Percentiles rank a stretch among this genome's conserved stretches.
Evolutionary conservation across 2,888 invertebrate genomes (phyloP).

Genomic region (Drosophila koepferae): DNA sequence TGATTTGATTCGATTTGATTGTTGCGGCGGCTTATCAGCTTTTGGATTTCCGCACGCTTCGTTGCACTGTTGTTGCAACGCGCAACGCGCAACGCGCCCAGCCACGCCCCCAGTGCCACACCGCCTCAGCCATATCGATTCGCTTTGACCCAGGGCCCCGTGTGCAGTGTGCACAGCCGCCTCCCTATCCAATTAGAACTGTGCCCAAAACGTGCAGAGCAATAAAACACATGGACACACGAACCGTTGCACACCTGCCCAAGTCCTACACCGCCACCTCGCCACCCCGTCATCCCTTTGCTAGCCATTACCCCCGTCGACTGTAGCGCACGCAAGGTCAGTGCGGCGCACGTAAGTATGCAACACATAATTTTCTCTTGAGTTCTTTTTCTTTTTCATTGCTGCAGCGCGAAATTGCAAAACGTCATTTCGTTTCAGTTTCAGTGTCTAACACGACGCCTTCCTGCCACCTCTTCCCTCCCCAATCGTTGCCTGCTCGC

Average conservation of each 20-base stretch:
- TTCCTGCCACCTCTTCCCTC: too few species aligned
- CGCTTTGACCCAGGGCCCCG: slow-evolving; percentile 46
- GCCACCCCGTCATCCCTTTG: background rate
- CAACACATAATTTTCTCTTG: slow-evolving; percentile 73
- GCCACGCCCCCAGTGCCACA: slow-evolving; percentile 5
- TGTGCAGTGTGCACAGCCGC: background rate
- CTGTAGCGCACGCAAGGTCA: slow-evolving; percentile 68
- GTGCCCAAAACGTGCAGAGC: slow-evolving; percentile 70
- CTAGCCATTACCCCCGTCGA: background rate
- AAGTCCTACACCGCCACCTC: slow-evolving; percentile 9
- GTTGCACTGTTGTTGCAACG: slow-evolving; percentile 39
- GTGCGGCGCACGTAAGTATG: slow-evolving; percentile 75
- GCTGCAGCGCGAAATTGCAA: slow-evolving; percentile 43
- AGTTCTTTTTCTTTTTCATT: slow-evolving; percentile 31
- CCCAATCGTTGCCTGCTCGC: slow-evolving; percentile 6
- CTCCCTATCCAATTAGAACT: slow-evolving; percentile 73
- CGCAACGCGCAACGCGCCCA: background rate
- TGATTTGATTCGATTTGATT: slow-evolving; percentile 73
- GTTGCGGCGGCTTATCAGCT: slow-evolving; percentile 77
- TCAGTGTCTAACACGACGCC: slow-evolving; percentile 34
- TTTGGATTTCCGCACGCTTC: slow-evolving; percentile 50
- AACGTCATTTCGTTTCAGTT: slow-evolving; percentile 40
- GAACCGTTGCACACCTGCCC: slow-evolving; percentile 19
- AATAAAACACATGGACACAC: slow-evolving; percentile 62
- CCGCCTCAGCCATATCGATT: slow-evolving; percentile 17